Percentiles rank a stretch among this genome's conserved stretches.
Evolutionary conservation across 2,797 vertebrate species (phyloP).

Genomic region (Poeciliopsis gracilis): DNA sequence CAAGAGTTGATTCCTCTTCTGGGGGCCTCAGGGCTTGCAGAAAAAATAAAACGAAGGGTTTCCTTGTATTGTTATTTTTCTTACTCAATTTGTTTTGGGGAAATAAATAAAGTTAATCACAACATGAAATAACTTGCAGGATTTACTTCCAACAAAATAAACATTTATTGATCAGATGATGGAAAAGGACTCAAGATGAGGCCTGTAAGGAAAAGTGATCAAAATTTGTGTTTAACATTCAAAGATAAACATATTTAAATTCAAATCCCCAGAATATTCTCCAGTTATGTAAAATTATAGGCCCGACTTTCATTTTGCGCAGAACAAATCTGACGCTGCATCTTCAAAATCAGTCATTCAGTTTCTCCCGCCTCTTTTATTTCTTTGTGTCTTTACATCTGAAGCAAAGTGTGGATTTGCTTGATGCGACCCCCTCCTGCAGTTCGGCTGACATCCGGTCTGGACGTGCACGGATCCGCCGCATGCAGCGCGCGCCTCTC

Average conservation of each 20-base stretch:
- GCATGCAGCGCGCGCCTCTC: conserved; percentile 13
- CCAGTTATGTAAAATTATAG: background rate
- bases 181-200: background rate
- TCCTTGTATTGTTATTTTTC: background rate
- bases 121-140: background rate
- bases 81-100: background rate
- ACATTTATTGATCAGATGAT: background rate
- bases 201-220: background rate
- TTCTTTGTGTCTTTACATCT: background rate
- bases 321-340: background rate
- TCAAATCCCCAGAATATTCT: background rate
- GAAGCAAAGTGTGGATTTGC: background rate
- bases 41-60: background rate
- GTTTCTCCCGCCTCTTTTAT: too few species aligned
- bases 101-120: background rate
- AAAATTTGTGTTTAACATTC: background rate
- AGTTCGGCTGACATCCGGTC: background rate
- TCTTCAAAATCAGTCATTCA: background rate
- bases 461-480: conserved; percentile 11
- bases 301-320: background rate
- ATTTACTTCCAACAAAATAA: background rate
- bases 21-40: background rate
- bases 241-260: background rate
- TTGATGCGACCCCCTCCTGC: background rate
- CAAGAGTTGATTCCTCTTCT: background rate